Evolutionary conservation across 1,140 invertebrate species (phyloP).

Genomic region (Drosophila santomea): DNA sequence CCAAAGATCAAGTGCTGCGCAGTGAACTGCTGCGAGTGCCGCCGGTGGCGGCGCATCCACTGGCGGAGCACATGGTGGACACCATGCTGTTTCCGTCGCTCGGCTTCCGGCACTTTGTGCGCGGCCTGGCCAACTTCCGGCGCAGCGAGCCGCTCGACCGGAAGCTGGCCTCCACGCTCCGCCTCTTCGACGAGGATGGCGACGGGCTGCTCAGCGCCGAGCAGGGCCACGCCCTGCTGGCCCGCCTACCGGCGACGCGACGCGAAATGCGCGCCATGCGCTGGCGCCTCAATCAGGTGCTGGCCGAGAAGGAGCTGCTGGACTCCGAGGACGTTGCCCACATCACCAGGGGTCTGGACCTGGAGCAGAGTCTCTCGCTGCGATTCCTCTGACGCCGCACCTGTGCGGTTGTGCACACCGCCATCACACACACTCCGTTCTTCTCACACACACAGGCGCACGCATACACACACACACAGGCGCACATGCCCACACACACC

Average conservation of each 20-base stretch:
- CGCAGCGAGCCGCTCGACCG: slow-evolving; percentile 22
- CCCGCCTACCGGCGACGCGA: slow-evolving; percentile 24
- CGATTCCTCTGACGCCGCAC: slow-evolving; percentile 25
- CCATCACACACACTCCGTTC: too few species aligned
- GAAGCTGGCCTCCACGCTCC: slow-evolving; percentile 27
- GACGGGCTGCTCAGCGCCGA: slow-evolving; percentile 40
- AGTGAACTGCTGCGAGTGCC: slow-evolving; percentile 42
- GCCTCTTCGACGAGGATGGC: slow-evolving; percentile 45
- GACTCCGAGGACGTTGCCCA: slow-evolving; percentile 43
- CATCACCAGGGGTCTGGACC: slow-evolving; percentile 49
- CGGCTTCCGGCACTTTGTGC: slow-evolving; percentile 43
- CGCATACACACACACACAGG: background rate
- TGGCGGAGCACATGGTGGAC: slow-evolving; percentile 40
- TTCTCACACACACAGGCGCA: background rate
- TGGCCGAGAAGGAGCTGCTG: slow-evolving; percentile 24
- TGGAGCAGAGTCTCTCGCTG: slow-evolving; percentile 55
- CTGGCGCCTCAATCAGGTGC: slow-evolving; percentile 38
- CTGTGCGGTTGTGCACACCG: too few species aligned
- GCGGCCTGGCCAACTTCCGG: slow-evolving; percentile 34
- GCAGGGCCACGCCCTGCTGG: slow-evolving; percentile 37
- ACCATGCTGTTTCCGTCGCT: slow-evolving; percentile 36
- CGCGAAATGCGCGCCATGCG: slow-evolving; percentile 40
- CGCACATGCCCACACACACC: background rate
- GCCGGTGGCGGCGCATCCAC: slow-evolving; percentile 40
- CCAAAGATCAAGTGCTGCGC: slow-evolving; percentile 29